Evolutionary conservation across 2,888 invertebrate genomes (phyloP).

Genomic region (Apotomis betuletana): DNA sequence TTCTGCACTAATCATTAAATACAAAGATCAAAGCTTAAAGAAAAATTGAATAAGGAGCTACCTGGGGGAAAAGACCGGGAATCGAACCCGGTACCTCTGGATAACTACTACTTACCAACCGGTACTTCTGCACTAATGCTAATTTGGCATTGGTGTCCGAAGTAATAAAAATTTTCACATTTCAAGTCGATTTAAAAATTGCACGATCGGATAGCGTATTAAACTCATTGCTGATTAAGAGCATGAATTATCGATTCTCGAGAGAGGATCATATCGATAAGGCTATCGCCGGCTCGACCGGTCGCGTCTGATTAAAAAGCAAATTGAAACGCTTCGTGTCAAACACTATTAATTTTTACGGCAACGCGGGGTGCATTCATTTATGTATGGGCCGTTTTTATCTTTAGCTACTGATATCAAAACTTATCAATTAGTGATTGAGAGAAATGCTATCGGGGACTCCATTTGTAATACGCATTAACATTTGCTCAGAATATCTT

Average conservation of each 20-base stretch:
- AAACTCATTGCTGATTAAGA: slow-evolving; percentile 32
- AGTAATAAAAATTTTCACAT: neutral
- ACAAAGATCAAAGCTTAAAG: too few species aligned
- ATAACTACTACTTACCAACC: too few species aligned
- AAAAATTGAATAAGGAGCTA: too few species aligned
- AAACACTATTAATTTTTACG: slow-evolving; percentile 76
- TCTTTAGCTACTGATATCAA: slow-evolving; percentile 34
- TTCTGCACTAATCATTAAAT: too few species aligned
- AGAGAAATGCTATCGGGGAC: slow-evolving; percentile 15
- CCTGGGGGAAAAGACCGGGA: too few species aligned
- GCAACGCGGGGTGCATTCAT: slow-evolving; percentile 61
- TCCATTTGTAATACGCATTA: neutral
- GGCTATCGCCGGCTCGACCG: slow-evolving; percentile 49
- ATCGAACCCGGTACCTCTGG: too few species aligned
- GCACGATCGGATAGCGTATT: slow-evolving; percentile 13
- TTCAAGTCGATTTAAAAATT: slow-evolving; percentile 3
- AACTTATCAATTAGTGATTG: slow-evolving; percentile 15
- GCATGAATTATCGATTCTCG: slow-evolving; percentile 51
- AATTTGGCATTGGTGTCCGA: neutral
- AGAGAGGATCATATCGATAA: slow-evolving; percentile 51
- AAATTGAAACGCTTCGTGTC: slow-evolving; percentile 71
- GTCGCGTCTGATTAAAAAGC: slow-evolving; percentile 68
- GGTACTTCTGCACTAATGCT: neutral
- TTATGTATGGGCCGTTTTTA: slow-evolving; percentile 54
- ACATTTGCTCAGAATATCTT: neutral